Evolutionary conservation across 1,140 invertebrate genomes (phyloP).

Genomic region (Nebria ingens): DNA sequence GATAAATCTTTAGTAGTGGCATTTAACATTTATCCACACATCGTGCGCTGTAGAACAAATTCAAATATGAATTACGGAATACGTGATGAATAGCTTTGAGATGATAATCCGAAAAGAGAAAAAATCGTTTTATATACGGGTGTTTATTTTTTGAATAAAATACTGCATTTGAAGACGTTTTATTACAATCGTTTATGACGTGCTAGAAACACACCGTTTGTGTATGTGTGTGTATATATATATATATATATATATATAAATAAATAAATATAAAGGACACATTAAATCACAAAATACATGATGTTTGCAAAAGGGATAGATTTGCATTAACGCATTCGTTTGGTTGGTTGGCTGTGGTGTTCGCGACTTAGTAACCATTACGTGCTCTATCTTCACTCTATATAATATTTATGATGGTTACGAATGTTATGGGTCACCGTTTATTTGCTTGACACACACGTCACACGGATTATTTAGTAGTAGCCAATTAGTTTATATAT

Average conservation of each 20-base stretch:
- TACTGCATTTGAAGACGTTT: background rate
- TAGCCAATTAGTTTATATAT: too few relatives aligned
- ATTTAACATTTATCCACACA: background rate
- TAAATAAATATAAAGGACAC: background rate
- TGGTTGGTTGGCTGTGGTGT: background rate
- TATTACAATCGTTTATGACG: background rate
- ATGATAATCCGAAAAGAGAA: background rate
- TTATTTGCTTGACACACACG: too few relatives aligned
- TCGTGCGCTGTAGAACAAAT: background rate
- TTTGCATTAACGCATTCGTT: background rate
- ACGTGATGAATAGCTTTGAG: background rate
- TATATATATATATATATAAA: constrained; percentile 4
- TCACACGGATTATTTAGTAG: too few relatives aligned
- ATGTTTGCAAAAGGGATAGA: background rate
- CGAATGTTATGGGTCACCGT: too few relatives aligned
- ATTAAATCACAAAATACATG: background rate
- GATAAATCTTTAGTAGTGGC: background rate
- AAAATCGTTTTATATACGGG: background rate
- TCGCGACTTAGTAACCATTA: background rate
- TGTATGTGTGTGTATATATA: background rate
- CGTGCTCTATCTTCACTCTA: background rate
- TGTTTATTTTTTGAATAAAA: background rate
- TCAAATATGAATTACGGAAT: constrained; percentile 2
- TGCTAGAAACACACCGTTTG: too few relatives aligned
- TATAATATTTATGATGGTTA: too few relatives aligned